Percentiles rank a stretch among this genome's conserved stretches.
phyloP scores from a whole-genome alignment of 1,140 invertebrate genomes.

The Aphaenogaster rudis region DNA sequence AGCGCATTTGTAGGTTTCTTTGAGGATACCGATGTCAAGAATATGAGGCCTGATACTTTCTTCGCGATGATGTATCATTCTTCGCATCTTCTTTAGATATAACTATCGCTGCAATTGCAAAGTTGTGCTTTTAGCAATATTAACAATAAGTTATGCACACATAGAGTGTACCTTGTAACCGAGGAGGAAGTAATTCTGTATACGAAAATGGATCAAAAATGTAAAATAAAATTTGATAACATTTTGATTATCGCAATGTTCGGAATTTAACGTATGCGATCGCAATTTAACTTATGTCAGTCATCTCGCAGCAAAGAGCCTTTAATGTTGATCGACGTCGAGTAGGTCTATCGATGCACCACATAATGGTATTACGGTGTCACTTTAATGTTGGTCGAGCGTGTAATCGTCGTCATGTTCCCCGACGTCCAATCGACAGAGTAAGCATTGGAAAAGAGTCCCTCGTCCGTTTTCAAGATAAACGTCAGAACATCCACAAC shows the following conservation, averaged over 20 bases:
- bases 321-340: constrained; percentile 48
- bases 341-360: constrained; percentile 34
- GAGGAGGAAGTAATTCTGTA: not conserved
- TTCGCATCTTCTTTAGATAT: not conserved
- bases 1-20: constrained; percentile 7
- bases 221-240: not conserved
- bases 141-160: not conserved
- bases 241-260: constrained; percentile 7
- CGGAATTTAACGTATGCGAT: not conserved
- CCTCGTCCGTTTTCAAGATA: constrained; percentile 32
- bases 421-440: constrained; percentile 33
- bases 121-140: not conserved
- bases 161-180: not conserved
- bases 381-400: constrained; percentile 47
- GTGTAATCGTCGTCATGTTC: constrained; percentile 48
- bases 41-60: not conserved
- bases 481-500: constrained; percentile 20
- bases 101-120: not conserved
- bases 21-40: not conserved
- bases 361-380: constrained; percentile 26
- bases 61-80: not conserved
- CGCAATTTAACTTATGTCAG: not conserved
- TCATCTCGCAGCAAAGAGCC: not conserved
- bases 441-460: constrained; percentile 34
- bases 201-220: not conserved